These are phyloP conservation scores for Leptosomus discolor DNA, from an alignment of 2,113 vertebrate genomes.

Conservation along the genomic window DNA sequence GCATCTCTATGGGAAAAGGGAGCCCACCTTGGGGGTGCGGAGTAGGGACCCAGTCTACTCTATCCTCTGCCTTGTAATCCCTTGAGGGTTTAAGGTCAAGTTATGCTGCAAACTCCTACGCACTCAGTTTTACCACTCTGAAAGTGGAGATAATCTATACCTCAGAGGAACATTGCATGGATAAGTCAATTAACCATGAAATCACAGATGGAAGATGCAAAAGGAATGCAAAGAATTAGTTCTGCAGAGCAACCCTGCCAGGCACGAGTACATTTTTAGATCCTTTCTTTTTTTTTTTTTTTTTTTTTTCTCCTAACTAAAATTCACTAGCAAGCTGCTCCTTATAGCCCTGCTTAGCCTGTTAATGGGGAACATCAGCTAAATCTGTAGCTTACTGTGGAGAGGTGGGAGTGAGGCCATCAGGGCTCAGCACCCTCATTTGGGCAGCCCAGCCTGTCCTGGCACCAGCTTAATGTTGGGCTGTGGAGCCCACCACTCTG, in stretches of 20 bases:
- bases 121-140: background rate
- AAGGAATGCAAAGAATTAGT: constrained; percentile 40
- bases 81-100: background rate
- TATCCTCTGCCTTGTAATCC: background rate
- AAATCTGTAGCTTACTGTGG: background rate
- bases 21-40: background rate
- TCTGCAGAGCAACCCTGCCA: background rate
- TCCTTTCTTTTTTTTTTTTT: fast-evolving
- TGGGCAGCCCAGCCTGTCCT: background rate
- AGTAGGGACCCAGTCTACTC: background rate
- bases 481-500: background rate
- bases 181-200: constrained; percentile 54
- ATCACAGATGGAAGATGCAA: constrained; percentile 50
- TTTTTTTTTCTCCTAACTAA: background rate
- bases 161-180: constrained; percentile 22
- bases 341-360: background rate
- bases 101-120: fast-evolving
- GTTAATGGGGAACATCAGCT: background rate
- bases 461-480: background rate
- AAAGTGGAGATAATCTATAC: constrained; percentile 34
- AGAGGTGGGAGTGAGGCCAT: background rate
- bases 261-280: constrained; percentile 40
- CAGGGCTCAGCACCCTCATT: background rate
- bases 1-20: background rate
- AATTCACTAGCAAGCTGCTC: background rate